These are phyloP conservation scores for Exaiptasia diaphana DNA, from an alignment of 64 coral and sea anemone genomes.

Conservation along the genomic window DNA sequence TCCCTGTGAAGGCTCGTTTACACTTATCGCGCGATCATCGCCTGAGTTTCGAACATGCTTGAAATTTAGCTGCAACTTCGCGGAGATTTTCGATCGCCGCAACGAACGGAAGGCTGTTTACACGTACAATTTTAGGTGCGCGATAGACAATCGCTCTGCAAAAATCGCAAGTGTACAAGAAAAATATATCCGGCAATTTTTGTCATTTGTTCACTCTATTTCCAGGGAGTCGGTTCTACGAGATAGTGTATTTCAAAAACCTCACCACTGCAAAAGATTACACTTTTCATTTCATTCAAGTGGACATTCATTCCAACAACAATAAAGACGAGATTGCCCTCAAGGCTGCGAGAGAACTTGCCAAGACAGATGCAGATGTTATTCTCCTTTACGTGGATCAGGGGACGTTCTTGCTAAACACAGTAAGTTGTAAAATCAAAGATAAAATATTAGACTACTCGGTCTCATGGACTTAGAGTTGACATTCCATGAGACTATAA, in stretches of 20 bases:
- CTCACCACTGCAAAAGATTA: background rate
- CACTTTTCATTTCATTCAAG: background rate
- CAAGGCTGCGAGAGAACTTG: background rate
- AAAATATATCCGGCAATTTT: too few relatives aligned
- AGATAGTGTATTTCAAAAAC: conserved; percentile 5
- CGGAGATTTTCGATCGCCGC: too few relatives aligned
- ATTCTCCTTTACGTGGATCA: conserved; percentile 38
- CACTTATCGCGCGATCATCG: too few relatives aligned
- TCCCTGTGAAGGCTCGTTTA: too few relatives aligned
- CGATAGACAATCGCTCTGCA: too few relatives aligned
- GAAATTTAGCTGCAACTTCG: too few relatives aligned
- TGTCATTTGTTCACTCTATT: too few relatives aligned
- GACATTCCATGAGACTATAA: background rate
- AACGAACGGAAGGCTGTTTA: too few relatives aligned
- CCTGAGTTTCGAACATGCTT: too few relatives aligned
- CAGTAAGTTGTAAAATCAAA: background rate
- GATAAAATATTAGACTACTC: background rate
- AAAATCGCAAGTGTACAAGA: too few relatives aligned
- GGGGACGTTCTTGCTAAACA: background rate
- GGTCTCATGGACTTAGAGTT: background rate
- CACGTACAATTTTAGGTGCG: too few relatives aligned
- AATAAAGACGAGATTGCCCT: background rate
- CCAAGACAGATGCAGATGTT: background rate
- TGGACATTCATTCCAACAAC: background rate
- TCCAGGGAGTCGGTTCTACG: background rate